A percentile compares a stretch with the other conserved stretches of the same genome.
These are phyloP conservation scores for Drosophila miranda DNA, from an alignment of 1,140 invertebrate genomes.

Conservation along the genomic window DNA sequence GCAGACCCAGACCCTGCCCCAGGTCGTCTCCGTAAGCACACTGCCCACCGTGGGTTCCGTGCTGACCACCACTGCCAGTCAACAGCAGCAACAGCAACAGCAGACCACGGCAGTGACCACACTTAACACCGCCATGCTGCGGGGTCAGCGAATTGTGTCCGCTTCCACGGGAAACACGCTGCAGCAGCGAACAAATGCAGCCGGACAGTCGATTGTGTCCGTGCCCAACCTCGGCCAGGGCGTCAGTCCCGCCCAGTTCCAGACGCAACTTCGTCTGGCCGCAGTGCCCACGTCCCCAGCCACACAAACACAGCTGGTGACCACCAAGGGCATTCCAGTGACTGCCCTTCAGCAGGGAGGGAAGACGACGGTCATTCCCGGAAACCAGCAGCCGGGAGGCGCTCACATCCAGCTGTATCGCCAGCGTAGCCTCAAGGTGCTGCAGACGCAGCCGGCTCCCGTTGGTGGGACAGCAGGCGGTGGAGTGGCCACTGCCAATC, in stretches of 20 bases:
- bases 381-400: slow-evolving; percentile 78
- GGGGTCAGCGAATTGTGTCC: slow-evolving; percentile 83
- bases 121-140: slow-evolving; percentile 77
- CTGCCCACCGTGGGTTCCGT: slow-evolving; percentile 69
- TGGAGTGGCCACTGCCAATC: slow-evolving; percentile 28
- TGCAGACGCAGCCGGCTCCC: slow-evolving; percentile 57
- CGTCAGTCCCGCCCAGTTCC: slow-evolving; percentile 82
- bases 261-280: slow-evolving; percentile 82
- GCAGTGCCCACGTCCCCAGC: slow-evolving; percentile 80
- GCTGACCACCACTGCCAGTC: slow-evolving; percentile 72
- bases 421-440: slow-evolving; percentile 83
- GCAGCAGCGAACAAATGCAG: slow-evolving; percentile 73
- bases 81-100: slow-evolving; percentile 75
- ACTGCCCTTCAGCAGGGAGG: slow-evolving; percentile 81
- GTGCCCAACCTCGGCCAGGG: slow-evolving; percentile 71
- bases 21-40: slow-evolving; percentile 78
- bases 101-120: slow-evolving; percentile 81
- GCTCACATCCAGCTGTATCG: slow-evolving; percentile 83
- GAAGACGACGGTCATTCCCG: slow-evolving; percentile 83
- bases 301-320: slow-evolving; percentile 79
- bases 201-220: slow-evolving; percentile 83
- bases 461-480: slow-evolving; percentile 22
- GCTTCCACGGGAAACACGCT: slow-evolving; percentile 74
- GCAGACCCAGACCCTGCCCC: slow-evolving; percentile 75
- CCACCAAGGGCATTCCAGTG: slow-evolving; percentile 82